These are phyloP conservation scores for Adoxophyes honmai DNA, from an alignment of 1,140 invertebrate species.

Conservation along the genomic window DNA sequence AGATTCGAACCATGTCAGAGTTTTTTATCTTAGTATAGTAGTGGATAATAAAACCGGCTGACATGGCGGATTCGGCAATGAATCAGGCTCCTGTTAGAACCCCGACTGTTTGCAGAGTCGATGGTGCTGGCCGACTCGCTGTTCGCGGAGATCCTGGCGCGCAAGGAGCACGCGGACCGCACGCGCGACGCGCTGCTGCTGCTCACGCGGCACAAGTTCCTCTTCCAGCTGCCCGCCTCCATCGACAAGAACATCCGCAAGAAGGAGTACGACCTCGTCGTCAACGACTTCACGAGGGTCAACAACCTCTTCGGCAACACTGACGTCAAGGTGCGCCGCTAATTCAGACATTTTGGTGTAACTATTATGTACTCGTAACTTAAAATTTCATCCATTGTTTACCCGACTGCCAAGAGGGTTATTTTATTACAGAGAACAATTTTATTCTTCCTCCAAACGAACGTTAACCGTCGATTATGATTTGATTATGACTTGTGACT, in stretches of 20 bases:
- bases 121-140: conserved; percentile 94
- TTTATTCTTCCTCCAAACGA: no score
- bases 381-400: no score
- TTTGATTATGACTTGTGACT: no score
- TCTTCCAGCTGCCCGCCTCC: conserved; percentile 96
- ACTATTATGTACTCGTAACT: no score
- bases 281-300: conserved; percentile 98
- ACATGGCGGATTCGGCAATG: no score
- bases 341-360: no score
- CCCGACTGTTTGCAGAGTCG: conserved; percentile 80
- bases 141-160: conserved; percentile 94
- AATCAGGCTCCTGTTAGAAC: not conserved
- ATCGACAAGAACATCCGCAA: conserved; percentile 96
- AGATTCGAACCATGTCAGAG: no score
- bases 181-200: conserved; percentile 96
- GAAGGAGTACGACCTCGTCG: conserved; percentile 97
- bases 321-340: conserved; percentile 84
- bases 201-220: conserved; percentile 90
- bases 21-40: no score
- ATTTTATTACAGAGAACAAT: no score
- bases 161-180: conserved; percentile 96
- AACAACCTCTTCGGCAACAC: conserved; percentile 97
- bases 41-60: no score
- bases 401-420: no score
- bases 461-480: no score